Percentiles rank a stretch among this genome's conserved stretches.
These are phyloP conservation scores for Morus bassanus DNA, from an alignment of 2,797 vertebrate genomes.

Conservation along the genomic window DNA sequence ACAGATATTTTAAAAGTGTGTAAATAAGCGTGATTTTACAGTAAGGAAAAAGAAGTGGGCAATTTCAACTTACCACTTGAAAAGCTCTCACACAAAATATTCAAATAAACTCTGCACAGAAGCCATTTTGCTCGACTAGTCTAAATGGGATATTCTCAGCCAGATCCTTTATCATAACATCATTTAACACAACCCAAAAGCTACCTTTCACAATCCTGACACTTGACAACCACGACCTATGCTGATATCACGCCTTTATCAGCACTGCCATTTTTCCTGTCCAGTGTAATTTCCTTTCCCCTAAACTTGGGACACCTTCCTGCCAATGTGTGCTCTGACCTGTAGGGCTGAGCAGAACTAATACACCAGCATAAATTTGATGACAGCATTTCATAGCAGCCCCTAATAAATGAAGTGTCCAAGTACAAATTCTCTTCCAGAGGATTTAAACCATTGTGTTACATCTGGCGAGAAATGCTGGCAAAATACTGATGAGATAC, in stretches of 20 bases:
- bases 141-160: neutral
- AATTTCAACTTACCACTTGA: neutral
- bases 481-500: neutral
- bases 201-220: neutral
- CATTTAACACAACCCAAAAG: neutral
- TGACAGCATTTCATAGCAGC: neutral
- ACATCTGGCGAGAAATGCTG: neutral
- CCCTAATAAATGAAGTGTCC: neutral
- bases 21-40: neutral
- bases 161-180: neutral
- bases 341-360: neutral
- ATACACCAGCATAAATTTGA: neutral
- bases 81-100: conserved; percentile 9
- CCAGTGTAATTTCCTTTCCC: neutral
- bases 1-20: neutral
- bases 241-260: neutral
- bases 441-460: conserved; percentile 15
- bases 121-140: neutral
- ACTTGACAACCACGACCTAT: neutral
- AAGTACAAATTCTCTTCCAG: conserved; percentile 6
- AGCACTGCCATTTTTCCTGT: conserved; percentile 19
- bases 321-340: conserved; percentile 1
- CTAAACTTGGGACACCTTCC: neutral
- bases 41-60: neutral
- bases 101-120: neutral